Conservation (phyloP, 1,140 invertebrate genomes). For the Ceratoteleas bidentatus region DNA sequence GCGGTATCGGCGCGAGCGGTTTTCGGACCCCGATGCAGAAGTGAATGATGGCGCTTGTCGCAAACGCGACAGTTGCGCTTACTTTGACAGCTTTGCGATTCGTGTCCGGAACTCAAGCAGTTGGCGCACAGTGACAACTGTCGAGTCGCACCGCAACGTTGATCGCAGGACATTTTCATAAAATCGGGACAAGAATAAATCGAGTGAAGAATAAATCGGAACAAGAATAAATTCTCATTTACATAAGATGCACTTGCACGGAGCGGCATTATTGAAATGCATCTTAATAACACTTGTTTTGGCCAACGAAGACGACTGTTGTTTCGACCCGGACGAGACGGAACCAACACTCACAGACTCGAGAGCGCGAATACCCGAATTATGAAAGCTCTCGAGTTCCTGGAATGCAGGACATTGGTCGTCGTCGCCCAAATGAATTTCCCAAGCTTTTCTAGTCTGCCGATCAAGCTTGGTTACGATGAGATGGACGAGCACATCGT, state of each 20-base stretch:
- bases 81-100: background rate
- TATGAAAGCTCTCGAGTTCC: background rate
- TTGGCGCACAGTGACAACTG: background rate
- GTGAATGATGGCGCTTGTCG: slow-evolving; percentile 12
- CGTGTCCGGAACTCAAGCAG: background rate
- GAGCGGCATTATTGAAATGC: no score
- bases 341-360: background rate
- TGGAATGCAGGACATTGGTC: slow-evolving; percentile 3
- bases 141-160: background rate
- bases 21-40: slow-evolving; percentile 2
- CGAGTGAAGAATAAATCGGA: no score
- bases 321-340: background rate
- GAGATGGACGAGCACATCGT: slow-evolving; percentile 1
- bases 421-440: slow-evolving; percentile 12
- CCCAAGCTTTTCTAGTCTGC: background rate
- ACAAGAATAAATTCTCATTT: no score
- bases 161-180: background rate
- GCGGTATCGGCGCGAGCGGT: background rate
- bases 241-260: no score
- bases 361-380: background rate
- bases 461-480: slow-evolving; percentile 1
- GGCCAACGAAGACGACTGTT: background rate
- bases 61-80: background rate
- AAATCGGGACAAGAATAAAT: background rate
- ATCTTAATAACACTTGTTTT: background rate